Evolutionary conservation across 2,888 invertebrate genomes (phyloP).

Genomic region (Matsumyia berberina): DNA sequence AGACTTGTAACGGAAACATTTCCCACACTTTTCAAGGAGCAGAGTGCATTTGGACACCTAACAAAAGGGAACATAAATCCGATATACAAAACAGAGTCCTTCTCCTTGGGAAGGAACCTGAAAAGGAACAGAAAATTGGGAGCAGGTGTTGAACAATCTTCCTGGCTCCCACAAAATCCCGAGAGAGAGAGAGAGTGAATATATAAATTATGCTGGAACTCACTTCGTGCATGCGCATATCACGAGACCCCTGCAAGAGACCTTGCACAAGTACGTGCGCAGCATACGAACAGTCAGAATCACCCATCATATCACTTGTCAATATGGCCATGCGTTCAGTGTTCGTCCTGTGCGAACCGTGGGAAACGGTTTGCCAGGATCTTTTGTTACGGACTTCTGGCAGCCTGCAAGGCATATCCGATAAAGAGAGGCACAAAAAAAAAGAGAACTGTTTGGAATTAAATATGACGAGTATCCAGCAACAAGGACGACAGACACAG

Average conservation of each 20-base stretch:
- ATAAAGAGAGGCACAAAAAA: slow-evolving; percentile 44
- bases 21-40: slow-evolving; percentile 70
- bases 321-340: slow-evolving; percentile 61
- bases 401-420: slow-evolving; percentile 49
- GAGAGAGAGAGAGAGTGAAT: slow-evolving; percentile 33
- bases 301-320: slow-evolving; percentile 66
- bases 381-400: slow-evolving; percentile 38
- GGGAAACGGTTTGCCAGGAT: slow-evolving; percentile 60
- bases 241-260: slow-evolving; percentile 63
- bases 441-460: slow-evolving; percentile 27
- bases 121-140: slow-evolving; percentile 57
- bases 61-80: slow-evolving; percentile 52
- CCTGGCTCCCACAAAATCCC: slow-evolving; percentile 29
- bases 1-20: slow-evolving; percentile 74
- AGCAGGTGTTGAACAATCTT: slow-evolving; percentile 65
- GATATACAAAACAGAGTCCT: slow-evolving; percentile 41
- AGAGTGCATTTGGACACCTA: slow-evolving; percentile 56
- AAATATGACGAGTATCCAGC: slow-evolving; percentile 32
- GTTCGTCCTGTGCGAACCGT: slow-evolving; percentile 63
- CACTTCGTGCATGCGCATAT: slow-evolving; percentile 75
- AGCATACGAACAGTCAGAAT: slow-evolving; percentile 54
- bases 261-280: slow-evolving; percentile 62
- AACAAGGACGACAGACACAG: slow-evolving; percentile 33
- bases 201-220: slow-evolving; percentile 62
- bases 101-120: slow-evolving; percentile 62